These are phyloP conservation scores for Thera obeliscata DNA, from an alignment of 2,888 invertebrate genomes.

Conservation along the genomic window DNA sequence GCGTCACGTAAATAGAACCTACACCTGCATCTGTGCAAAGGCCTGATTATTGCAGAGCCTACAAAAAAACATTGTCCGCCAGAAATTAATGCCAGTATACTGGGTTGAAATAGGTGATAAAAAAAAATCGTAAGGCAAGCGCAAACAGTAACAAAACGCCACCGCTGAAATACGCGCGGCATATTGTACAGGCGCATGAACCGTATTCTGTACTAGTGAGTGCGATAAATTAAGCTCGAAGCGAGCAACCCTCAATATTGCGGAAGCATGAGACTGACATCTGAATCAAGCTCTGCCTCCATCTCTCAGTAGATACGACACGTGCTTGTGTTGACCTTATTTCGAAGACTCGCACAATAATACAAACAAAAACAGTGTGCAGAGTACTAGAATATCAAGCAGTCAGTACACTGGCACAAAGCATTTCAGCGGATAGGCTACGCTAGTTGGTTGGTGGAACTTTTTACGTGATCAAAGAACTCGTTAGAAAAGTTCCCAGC, in stretches of 20 bases:
- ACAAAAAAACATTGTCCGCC: neutral
- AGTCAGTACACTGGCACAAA: neutral
- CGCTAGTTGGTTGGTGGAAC: neutral
- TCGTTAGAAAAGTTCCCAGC: neutral
- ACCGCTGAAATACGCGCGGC: slow-evolving; percentile 18
- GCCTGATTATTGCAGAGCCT: too few species aligned
- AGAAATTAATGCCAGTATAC: neutral
- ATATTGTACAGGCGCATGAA: slow-evolving; percentile 29
- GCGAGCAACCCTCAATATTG: slow-evolving; percentile 47
- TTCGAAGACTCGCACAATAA: slow-evolving; percentile 18
- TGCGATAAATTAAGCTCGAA: slow-evolving; percentile 43
- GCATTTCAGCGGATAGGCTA: neutral
- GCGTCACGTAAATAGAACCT: too few species aligned
- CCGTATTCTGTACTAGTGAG: slow-evolving; percentile 30
- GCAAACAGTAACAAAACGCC: slow-evolving; percentile 15
- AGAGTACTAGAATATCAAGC: neutral
- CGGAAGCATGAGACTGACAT: slow-evolving; percentile 60
- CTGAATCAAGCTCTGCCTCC: slow-evolving; percentile 54
- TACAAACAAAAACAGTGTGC: slow-evolving; percentile 14
- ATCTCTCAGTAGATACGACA: slow-evolving; percentile 40
- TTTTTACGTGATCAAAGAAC: neutral
- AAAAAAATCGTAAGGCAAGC: slow-evolving; percentile 13
- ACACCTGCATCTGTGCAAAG: too few species aligned
- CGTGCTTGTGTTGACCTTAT: slow-evolving; percentile 36
- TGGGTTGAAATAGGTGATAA: neutral